Evolutionary conservation across 1,140 invertebrate genomes (phyloP).

Genomic region (Zaprionus davidi): DNA sequence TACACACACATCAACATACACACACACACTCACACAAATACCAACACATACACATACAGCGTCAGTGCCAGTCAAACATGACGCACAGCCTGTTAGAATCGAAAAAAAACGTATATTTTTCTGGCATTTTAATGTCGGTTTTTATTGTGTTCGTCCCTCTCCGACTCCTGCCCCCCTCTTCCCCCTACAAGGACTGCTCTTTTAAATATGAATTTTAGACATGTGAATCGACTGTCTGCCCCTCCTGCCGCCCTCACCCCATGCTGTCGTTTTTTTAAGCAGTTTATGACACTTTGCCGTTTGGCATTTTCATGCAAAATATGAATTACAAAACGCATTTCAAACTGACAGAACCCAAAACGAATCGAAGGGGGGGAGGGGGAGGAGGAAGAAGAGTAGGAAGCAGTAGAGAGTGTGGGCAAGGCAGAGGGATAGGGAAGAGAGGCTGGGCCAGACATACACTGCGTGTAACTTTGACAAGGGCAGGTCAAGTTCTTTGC

Average conservation of each 20-base stretch:
- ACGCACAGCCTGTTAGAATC: slow-evolving; percentile 9
- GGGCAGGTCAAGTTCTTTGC: slow-evolving; percentile 69
- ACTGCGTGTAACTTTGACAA: slow-evolving; percentile 35
- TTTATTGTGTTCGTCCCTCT: slow-evolving; percentile 34
- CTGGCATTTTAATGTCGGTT: slow-evolving; percentile 36
- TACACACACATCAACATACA: not conserved
- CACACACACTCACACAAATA: not conserved
- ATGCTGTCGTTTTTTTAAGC: slow-evolving; percentile 58
- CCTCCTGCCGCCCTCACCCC: not conserved
- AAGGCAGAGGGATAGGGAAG: not conserved
- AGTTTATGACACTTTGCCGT: slow-evolving; percentile 68
- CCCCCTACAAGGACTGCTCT: slow-evolving; percentile 3
- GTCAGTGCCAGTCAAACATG: not conserved
- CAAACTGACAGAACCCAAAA: slow-evolving; percentile 34
- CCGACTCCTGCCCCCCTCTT: too few relatives aligned
- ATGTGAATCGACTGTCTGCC: slow-evolving; percentile 35
- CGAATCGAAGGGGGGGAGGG: not conserved
- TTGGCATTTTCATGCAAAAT: slow-evolving; percentile 61
- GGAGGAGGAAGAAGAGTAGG: not conserved
- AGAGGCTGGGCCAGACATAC: not conserved
- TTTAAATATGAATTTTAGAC: slow-evolving; percentile 47
- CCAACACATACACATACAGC: not conserved
- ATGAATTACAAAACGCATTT: slow-evolving; percentile 73
- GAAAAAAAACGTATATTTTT: slow-evolving; percentile 36
- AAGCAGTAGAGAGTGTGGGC: not conserved